These are phyloP conservation scores for Coremacera marginata DNA, from an alignment of 2,888 invertebrate species.

Conservation along the genomic window DNA sequence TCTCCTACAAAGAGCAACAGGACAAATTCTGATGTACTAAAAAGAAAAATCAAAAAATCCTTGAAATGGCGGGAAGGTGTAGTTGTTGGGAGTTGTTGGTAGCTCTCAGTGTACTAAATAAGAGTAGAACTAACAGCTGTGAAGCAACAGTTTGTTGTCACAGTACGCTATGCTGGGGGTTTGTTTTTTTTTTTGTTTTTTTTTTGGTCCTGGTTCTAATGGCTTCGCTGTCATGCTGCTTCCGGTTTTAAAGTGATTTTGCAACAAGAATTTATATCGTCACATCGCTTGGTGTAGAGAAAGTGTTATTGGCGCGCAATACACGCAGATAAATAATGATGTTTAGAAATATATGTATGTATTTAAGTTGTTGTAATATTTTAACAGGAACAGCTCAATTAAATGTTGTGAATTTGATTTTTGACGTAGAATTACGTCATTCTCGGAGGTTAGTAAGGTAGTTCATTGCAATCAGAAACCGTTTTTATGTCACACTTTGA, in stretches of 20 bases:
- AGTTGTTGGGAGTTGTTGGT: too few relatives aligned
- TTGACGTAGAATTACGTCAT: too few relatives aligned
- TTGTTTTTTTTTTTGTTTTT: not conserved
- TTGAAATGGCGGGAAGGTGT: not conserved
- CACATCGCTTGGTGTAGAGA: not conserved
- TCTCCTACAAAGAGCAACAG: conserved; percentile 30
- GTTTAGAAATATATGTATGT: too few relatives aligned
- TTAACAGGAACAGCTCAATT: too few relatives aligned
- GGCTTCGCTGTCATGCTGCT: conserved; percentile 6
- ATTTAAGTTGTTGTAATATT: too few relatives aligned
- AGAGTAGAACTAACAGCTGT: not conserved
- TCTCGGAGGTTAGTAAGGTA: too few relatives aligned
- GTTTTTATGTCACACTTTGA: too few relatives aligned
- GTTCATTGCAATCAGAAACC: too few relatives aligned
- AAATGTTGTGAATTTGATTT: too few relatives aligned
- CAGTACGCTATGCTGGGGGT: not conserved
- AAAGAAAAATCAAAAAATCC: not conserved
- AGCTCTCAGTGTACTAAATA: not conserved
- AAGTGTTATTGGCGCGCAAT: not conserved
- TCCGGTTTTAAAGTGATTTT: conserved; percentile 10
- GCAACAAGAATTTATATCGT: not conserved
- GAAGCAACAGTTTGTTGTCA: conserved; percentile 37
- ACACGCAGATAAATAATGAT: too few relatives aligned
- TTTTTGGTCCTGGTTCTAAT: not conserved
- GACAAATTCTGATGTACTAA: not conserved